Conservation (phyloP, 2,797 vertebrate species). For the Tauraco hartlaubi region DNA sequence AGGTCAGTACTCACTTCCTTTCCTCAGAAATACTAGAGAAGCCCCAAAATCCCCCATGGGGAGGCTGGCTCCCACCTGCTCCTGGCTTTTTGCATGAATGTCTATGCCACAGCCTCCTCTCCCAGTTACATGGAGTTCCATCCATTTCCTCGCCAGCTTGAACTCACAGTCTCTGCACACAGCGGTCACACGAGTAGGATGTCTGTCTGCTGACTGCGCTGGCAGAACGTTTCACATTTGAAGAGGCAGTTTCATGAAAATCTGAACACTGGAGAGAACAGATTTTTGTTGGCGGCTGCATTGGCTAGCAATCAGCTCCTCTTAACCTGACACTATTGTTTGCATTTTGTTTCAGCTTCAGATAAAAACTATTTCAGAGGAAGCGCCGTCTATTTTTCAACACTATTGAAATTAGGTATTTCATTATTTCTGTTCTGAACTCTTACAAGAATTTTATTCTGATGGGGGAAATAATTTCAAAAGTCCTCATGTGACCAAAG, state of each 20-base stretch:
- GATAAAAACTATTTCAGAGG: neutral
- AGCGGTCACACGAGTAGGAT: rapidly evolving
- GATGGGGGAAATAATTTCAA: neutral
- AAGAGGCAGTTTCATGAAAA: neutral
- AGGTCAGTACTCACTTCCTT: neutral
- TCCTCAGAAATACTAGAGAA: neutral
- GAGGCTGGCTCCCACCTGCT: neutral
- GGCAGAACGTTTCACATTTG: neutral
- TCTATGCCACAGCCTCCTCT: neutral
- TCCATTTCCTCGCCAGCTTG: neutral
- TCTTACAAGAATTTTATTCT: neutral
- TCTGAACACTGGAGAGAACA: neutral
- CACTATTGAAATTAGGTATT: neutral
- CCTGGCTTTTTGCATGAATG: neutral
- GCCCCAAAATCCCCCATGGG: neutral
- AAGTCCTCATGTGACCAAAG: neutral
- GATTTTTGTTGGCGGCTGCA: neutral
- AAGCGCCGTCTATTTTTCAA: neutral
- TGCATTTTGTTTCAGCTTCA: neutral
- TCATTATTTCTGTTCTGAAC: neutral
- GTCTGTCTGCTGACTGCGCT: rapidly evolving
- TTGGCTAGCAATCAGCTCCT: neutral
- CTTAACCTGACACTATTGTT: neutral
- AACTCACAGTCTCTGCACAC: rapidly evolving
- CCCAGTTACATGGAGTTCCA: neutral